These are phyloP conservation scores for Lacanobia wlatinum DNA, from an alignment of 2,888 invertebrate genomes.

Conservation along the genomic window DNA sequence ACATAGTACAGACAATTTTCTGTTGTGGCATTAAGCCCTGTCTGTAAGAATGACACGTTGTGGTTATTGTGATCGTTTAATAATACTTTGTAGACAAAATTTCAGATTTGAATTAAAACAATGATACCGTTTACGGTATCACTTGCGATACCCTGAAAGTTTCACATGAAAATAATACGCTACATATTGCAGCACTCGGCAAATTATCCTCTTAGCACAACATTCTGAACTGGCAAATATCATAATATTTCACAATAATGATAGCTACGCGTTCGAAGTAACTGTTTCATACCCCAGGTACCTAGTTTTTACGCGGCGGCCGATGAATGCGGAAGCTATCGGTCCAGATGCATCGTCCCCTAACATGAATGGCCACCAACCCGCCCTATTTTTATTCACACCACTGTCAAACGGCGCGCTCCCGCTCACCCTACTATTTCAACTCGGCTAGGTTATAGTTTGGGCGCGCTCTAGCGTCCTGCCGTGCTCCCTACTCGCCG, in stretches of 20 bases:
- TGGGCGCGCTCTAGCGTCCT: constrained; percentile 83
- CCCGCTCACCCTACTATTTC: constrained; percentile 82
- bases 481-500: constrained; percentile 75
- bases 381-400: constrained; percentile 78
- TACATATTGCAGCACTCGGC: too few species aligned
- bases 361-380: constrained; percentile 84
- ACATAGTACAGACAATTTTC: background rate
- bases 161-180: background rate
- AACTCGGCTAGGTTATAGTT: constrained; percentile 88
- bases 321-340: constrained; percentile 84
- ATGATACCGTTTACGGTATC: background rate
- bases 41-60: too few species aligned
- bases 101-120: background rate
- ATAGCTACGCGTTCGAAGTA: constrained; percentile 56
- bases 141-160: background rate
- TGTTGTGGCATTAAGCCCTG: background rate
- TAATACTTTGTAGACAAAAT: background rate
- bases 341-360: constrained; percentile 75
- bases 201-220: background rate
- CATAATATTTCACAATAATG: constrained; percentile 48
- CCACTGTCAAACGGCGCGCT: constrained; percentile 72
- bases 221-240: constrained; percentile 10
- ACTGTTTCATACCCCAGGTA: constrained; percentile 64
- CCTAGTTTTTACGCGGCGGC: constrained; percentile 66
- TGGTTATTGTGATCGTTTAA: too few species aligned